Evolutionary conservation across 37 sponge, comb jelly and placozoan genomes (phyloP).

Genomic region (Spongia lamella): DNA sequence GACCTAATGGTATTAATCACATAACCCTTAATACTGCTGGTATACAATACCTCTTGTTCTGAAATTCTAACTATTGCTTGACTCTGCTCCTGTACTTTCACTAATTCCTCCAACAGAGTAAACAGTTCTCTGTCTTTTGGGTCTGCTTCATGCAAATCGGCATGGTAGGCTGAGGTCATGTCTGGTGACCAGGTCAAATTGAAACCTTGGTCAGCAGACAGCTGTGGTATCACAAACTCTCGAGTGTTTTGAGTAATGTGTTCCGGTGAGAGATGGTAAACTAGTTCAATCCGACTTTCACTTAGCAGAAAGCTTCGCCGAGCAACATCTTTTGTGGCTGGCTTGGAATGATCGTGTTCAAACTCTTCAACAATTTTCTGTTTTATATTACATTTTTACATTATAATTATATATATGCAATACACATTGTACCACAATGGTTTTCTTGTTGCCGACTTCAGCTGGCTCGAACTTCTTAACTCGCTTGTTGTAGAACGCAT

Average conservation of each 20-base stretch:
- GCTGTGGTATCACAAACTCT: constrained; percentile 70
- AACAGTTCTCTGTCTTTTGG: constrained; percentile 74
- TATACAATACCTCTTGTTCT: constrained; percentile 71
- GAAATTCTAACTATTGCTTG: constrained; percentile 54
- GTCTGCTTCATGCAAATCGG: constrained; percentile 62
- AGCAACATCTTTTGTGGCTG: constrained; percentile 76
- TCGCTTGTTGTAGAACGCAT: constrained; percentile 54
- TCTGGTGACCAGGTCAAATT: constrained; percentile 50
- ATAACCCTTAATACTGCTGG: background rate
- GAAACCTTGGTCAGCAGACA: constrained; percentile 54
- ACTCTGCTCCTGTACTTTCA: constrained; percentile 66
- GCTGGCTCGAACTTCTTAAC: constrained; percentile 64
- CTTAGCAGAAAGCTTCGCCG: constrained; percentile 62
- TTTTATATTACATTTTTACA: background rate
- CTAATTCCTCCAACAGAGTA: constrained; percentile 54
- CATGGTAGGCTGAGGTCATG: constrained; percentile 54
- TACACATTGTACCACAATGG: constrained; percentile 40
- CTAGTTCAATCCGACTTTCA: constrained; percentile 70
- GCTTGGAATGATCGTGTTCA: constrained; percentile 61
- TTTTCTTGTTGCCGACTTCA: constrained; percentile 23
- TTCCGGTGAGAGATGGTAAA: constrained; percentile 81
- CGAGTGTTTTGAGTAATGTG: constrained; percentile 77
- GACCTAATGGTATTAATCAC: constrained; percentile 17
- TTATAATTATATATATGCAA: background rate
- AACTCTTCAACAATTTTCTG: constrained; percentile 79